Percentiles rank a stretch among this genome's conserved stretches.
These are phyloP conservation scores for Ectropis crepuscularia DNA, from an alignment of 2,888 invertebrate genomes.

Conservation along the genomic window DNA sequence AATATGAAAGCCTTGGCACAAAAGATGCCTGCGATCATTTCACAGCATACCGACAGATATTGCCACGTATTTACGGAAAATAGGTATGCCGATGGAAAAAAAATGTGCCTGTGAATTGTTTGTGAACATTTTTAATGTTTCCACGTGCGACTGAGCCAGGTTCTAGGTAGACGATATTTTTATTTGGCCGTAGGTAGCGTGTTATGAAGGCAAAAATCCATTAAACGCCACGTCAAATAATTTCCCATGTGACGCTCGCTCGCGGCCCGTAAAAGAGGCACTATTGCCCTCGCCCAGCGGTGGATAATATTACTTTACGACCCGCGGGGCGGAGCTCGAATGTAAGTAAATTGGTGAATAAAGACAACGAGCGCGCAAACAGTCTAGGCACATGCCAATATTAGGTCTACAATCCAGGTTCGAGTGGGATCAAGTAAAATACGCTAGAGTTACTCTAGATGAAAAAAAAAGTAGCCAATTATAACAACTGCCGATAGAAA, in stretches of 20 bases:
- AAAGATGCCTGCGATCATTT: slow-evolving; percentile 37
- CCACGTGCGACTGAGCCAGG: slow-evolving; percentile 51
- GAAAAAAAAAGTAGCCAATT: too few relatives aligned
- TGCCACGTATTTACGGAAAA: slow-evolving; percentile 27
- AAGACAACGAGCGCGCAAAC: slow-evolving; percentile 68
- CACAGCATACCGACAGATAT: slow-evolving; percentile 27
- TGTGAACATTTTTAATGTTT: slow-evolving; percentile 47
- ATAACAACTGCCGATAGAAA: too few relatives aligned
- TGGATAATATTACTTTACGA: slow-evolving; percentile 84
- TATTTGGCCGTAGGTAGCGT: slow-evolving; percentile 80
- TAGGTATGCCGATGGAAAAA: slow-evolving; percentile 8
- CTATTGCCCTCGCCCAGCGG: slow-evolving; percentile 81
- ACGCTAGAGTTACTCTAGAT: too few relatives aligned
- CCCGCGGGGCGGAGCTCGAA: slow-evolving; percentile 76
- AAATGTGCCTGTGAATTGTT: slow-evolving; percentile 21
- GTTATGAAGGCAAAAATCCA: slow-evolving; percentile 85
- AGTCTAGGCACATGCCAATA: slow-evolving; percentile 30
- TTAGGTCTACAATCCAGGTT: slow-evolving; percentile 24
- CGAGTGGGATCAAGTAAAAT: slow-evolving; percentile 1
- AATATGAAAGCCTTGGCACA: slow-evolving; percentile 37
- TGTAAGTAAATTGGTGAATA: slow-evolving; percentile 83
- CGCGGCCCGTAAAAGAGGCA: slow-evolving; percentile 84
- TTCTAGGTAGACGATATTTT: slow-evolving; percentile 66
- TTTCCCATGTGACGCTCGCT: slow-evolving; percentile 84
- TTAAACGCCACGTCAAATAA: slow-evolving; percentile 85